Percentiles rank a stretch among this genome's conserved stretches.
Evolutionary conservation across 2,797 vertebrate species (phyloP).

Genomic region (Ciconia nigra): DNA sequence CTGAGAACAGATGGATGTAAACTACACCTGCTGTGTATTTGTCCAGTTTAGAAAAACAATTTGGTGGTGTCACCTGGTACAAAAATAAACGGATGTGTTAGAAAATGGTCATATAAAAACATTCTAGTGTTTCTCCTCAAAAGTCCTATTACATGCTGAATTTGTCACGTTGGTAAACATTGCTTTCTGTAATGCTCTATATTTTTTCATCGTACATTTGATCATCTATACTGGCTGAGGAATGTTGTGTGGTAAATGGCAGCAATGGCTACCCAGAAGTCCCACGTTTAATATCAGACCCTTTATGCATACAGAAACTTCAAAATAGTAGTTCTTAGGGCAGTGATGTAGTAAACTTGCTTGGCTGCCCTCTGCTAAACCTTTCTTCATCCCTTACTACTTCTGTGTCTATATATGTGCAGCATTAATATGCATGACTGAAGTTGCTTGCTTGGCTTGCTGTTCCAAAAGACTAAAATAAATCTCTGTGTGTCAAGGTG

Average conservation of each 20-base stretch:
- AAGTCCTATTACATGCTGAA: not conserved
- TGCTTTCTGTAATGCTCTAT: not conserved
- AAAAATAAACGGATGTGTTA: not conserved
- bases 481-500: not conserved
- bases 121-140: not conserved
- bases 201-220: not conserved
- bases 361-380: not conserved
- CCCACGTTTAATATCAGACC: not conserved
- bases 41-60: conserved; percentile 14
- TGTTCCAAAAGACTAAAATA: conserved; percentile 9
- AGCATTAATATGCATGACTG: not conserved
- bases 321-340: not conserved
- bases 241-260: not conserved
- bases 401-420: not conserved
- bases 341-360: not conserved
- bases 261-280: not conserved
- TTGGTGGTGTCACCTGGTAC: not conserved
- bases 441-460: not conserved
- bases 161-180: not conserved
- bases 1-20: conserved; percentile 1
- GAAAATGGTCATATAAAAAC: not conserved
- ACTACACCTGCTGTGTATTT: conserved; percentile 30
- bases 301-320: not conserved
- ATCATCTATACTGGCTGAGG: not conserved
- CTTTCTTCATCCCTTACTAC: not conserved